Evolutionary conservation across 2,888 invertebrate genomes (phyloP).

Genomic region (Amaurobius ferox): DNA sequence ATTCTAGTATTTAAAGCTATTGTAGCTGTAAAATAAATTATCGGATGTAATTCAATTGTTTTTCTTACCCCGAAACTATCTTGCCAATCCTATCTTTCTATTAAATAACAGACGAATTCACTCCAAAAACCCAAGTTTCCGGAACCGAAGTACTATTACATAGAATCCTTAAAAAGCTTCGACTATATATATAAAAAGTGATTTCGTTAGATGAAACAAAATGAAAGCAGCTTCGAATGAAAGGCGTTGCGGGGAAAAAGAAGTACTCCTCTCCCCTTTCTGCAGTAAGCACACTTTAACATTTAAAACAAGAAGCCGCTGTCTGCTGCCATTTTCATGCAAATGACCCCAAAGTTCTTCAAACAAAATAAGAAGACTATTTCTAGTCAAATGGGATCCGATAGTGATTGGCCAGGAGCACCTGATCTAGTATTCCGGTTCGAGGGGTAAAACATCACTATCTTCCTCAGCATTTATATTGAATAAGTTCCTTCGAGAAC

Average conservation of each 20-base stretch:
- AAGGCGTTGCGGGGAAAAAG: not conserved
- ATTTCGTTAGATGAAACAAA: constrained; percentile 17
- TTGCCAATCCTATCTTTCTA: not conserved
- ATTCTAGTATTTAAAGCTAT: not conserved
- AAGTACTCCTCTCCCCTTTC: constrained; percentile 3
- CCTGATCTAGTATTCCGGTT: constrained; percentile 54
- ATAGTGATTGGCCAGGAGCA: constrained; percentile 48
- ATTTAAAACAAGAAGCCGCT: constrained; percentile 38
- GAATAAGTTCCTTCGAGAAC: constrained; percentile 52
- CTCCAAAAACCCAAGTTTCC: not conserved
- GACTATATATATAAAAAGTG: not conserved
- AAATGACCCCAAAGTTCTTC: constrained; percentile 51
- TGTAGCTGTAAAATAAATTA: not conserved
- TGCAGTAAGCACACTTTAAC: constrained; percentile 41
- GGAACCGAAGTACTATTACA: not conserved
- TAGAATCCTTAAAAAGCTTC: not conserved
- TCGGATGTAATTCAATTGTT: not conserved
- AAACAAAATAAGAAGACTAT: constrained; percentile 52
- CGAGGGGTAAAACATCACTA: constrained; percentile 6
- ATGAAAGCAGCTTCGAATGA: not conserved
- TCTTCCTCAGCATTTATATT: constrained; percentile 45
- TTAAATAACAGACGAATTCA: not conserved
- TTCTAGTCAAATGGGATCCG: constrained; percentile 45
- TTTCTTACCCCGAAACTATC: not conserved
- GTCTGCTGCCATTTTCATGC: constrained; percentile 41